Conservation (phyloP, 2,113 vertebrate species). For the Smithornis capensis region DNA sequence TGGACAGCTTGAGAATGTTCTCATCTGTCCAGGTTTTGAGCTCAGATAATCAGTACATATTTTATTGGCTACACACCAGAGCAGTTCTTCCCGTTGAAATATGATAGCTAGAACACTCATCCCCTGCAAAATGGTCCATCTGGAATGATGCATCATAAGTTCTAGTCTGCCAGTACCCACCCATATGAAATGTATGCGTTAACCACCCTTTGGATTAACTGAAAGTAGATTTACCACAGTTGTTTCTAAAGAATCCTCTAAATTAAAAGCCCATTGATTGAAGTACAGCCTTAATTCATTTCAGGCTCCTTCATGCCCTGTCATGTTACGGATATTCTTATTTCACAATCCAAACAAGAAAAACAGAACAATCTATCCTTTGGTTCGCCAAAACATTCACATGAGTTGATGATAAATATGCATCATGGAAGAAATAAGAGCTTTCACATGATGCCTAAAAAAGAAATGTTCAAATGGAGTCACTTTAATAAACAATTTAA, state of each 20-base stretch:
- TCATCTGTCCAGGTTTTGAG: not conserved
- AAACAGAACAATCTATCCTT: conserved; percentile 60
- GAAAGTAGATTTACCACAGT: not conserved
- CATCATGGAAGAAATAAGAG: conserved; percentile 49
- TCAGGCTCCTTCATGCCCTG: conserved; percentile 27
- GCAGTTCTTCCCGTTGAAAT: not conserved
- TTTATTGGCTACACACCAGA: not conserved
- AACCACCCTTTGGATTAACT: not conserved
- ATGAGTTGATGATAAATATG: conserved; percentile 51
- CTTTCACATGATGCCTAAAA: conserved; percentile 28
- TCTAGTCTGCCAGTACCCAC: not conserved
- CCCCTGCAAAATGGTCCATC: not conserved
- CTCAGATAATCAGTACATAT: not conserved
- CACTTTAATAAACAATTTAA: conserved; percentile 44
- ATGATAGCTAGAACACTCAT: not conserved
- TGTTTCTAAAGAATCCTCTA: not conserved
- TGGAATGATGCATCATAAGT: not conserved
- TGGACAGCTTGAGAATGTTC: not conserved
- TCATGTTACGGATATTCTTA: conserved; percentile 34
- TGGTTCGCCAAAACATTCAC: conserved; percentile 52
- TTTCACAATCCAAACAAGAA: conserved; percentile 58
- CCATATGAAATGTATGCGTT: not conserved
- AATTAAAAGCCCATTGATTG: conserved; percentile 17
- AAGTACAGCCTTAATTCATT: conserved; percentile 37
- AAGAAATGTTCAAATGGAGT: conserved; percentile 43